Percentiles rank a stretch among this genome's conserved stretches.
These are phyloP conservation scores for Sebastes reedi DNA, from an alignment of 2,797 vertebrate species.

Conservation along the genomic window DNA sequence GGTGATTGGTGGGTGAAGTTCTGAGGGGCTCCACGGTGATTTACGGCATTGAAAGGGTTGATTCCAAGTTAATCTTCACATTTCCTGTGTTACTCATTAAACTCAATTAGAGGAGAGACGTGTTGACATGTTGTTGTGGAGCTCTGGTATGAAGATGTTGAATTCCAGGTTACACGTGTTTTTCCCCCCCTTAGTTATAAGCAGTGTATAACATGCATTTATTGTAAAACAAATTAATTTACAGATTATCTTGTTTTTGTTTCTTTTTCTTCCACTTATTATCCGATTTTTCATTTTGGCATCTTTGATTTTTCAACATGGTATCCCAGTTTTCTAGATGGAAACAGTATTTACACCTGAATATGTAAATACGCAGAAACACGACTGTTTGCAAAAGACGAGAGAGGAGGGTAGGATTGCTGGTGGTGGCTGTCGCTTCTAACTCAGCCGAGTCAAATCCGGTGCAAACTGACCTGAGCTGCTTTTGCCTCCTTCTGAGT, in stretches of 20 bases:
- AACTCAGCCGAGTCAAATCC: conserved; percentile 50
- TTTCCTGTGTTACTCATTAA: conserved; percentile 46
- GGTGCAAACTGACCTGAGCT: conserved; percentile 60
- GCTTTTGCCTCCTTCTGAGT: conserved; percentile 37
- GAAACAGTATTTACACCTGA: not conserved
- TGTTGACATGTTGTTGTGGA: conserved; percentile 18
- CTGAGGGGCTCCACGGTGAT: not conserved
- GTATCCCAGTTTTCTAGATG: not conserved
- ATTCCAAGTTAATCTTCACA: conserved; percentile 27
- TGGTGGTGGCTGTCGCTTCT: not conserved
- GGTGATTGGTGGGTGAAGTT: not conserved
- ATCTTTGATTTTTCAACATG: not conserved
- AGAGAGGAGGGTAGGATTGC: not conserved
- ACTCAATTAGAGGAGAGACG: conserved; percentile 31
- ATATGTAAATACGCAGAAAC: not conserved
- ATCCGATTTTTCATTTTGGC: not conserved
- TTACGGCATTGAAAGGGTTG: not conserved
- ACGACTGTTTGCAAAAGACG: not conserved
- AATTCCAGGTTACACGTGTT: not conserved
- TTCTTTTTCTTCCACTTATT: not conserved
- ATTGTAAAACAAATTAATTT: not conserved
- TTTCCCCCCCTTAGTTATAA: not conserved
- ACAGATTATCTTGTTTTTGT: not conserved
- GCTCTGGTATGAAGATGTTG: not conserved
- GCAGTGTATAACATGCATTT: not conserved